These are phyloP conservation scores for Microtus ochrogaster DNA, from an alignment of 2,113 vertebrate species.

Conservation along the genomic window DNA sequence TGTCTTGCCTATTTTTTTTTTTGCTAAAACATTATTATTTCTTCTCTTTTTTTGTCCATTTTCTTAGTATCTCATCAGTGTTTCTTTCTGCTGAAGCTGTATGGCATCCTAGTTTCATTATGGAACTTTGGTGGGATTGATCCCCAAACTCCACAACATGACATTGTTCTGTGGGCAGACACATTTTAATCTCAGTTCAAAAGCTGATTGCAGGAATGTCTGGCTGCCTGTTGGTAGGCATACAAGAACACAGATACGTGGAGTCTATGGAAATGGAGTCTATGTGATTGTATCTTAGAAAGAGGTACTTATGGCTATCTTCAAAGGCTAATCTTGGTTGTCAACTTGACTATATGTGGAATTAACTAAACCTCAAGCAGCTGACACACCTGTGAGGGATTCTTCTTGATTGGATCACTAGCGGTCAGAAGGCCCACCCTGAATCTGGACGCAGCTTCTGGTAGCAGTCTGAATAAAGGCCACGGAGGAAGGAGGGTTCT, in stretches of 20 bases:
- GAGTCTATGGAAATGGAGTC: neutral
- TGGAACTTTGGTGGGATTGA: slow-evolving; percentile 8
- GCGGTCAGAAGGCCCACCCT: neutral
- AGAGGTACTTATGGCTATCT: neutral
- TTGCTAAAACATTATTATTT: neutral
- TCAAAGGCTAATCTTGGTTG: neutral
- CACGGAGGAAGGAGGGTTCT: neutral
- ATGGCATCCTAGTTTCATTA: slow-evolving; percentile 18
- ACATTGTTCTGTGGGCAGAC: slow-evolving; percentile 8
- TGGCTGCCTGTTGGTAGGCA: neutral
- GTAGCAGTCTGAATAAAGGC: neutral
- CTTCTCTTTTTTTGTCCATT: neutral
- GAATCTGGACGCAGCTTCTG: neutral
- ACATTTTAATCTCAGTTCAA: neutral
- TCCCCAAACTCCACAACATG: slow-evolving; percentile 58
- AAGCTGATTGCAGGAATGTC: neutral
- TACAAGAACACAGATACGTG: neutral
- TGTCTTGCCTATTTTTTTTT: neutral
- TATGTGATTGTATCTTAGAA: neutral
- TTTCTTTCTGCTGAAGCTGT: neutral
- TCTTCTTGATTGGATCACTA: neutral
- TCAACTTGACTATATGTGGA: neutral
- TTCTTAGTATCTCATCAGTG: neutral
- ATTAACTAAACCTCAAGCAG: neutral
- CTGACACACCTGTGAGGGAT: neutral